These are phyloP conservation scores for Centropus unirufus DNA, from an alignment of 2,113 vertebrate genomes.

Conservation along the genomic window DNA sequence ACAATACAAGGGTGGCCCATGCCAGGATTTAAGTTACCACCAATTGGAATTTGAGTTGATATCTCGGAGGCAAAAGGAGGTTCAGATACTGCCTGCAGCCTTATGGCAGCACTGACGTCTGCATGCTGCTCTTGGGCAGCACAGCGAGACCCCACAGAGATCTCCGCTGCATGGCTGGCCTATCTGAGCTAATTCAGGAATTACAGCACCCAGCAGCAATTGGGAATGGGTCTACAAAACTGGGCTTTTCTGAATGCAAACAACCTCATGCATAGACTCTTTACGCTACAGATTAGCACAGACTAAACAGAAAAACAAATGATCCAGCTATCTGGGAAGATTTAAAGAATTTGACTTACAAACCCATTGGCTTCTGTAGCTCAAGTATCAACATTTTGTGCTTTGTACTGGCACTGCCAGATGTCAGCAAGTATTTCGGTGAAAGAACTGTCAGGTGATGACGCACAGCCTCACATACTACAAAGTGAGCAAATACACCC, in stretches of 20 bases:
- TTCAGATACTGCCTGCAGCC: not conserved
- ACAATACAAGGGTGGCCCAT: not conserved
- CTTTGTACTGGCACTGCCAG: not conserved
- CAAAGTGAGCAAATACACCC: not conserved
- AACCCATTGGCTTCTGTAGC: not conserved
- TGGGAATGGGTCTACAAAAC: too few species aligned
- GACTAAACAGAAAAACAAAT: not conserved
- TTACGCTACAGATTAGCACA: not conserved
- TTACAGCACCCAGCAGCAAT: not conserved
- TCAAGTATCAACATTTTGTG: not conserved
- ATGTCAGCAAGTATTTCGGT: not conserved
- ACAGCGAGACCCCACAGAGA: not conserved
- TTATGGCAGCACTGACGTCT: too few species aligned
- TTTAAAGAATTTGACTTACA: too few species aligned
- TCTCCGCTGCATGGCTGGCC: too few species aligned
- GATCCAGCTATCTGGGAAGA: not conserved
- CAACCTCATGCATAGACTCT: not conserved
- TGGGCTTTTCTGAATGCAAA: not conserved
- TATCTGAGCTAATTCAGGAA: not conserved
- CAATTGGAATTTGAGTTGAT: not conserved
- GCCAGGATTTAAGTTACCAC: not conserved
- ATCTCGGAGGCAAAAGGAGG: not conserved
- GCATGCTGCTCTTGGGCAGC: not conserved
- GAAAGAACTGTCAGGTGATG: not conserved
- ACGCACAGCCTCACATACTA: fast-evolving